phyloP scores from a whole-genome alignment of 2,888 invertebrate species.

The Drosophila mulleri region DNA sequence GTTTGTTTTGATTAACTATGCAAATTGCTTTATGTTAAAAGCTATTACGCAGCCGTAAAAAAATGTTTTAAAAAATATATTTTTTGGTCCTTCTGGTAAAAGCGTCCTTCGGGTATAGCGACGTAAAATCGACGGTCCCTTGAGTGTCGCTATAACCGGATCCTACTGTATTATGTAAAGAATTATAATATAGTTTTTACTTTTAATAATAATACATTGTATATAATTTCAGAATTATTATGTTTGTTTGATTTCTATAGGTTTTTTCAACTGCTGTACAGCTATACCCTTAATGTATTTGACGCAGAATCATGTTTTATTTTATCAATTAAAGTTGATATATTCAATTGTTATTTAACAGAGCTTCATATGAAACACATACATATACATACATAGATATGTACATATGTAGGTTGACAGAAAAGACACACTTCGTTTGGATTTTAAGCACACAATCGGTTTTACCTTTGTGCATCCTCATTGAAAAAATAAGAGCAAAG shows the following conservation, averaged over 20 bases:
- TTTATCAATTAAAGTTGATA: slow-evolving; percentile 1
- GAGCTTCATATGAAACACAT: not conserved
- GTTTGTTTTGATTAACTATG: no score
- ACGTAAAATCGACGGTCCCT: no score
- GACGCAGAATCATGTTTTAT: slow-evolving; percentile 65
- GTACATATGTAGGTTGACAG: not conserved
- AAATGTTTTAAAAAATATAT: no score
- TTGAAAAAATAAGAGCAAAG: not conserved
- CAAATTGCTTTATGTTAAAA: no score
- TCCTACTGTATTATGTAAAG: no score
- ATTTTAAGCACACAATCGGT: slow-evolving; percentile 19
- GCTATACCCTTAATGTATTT: slow-evolving; percentile 30
- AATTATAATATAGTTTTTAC: no score
- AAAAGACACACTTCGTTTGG: slow-evolving; percentile 30
- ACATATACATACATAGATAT: not conserved
- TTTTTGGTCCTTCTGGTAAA: no score
- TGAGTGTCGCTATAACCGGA: no score
- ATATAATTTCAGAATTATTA: not conserved
- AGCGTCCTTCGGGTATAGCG: no score
- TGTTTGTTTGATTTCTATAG: not conserved
- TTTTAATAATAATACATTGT: no score
- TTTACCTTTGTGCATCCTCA: not conserved
- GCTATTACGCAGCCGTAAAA: no score
- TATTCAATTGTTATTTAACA: slow-evolving; percentile 28
- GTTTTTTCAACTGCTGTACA: not conserved